Base-by-base conservation (phyloP, 35 echinoderm and acorn worm genomes). In the Diadema setosum region DNA sequence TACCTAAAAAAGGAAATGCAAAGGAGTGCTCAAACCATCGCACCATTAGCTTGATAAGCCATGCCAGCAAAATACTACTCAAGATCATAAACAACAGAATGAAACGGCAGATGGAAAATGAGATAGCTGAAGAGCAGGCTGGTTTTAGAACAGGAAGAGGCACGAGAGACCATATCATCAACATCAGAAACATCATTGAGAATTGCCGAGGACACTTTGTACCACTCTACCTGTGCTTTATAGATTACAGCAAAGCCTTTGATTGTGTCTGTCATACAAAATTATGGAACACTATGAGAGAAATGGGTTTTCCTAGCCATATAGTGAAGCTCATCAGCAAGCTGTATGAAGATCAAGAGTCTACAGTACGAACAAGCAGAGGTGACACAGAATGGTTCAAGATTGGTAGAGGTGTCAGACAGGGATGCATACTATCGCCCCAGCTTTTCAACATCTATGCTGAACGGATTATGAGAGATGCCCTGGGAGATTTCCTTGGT, bases 231-330 rank as follows among this genome's bases (percentile, higher is more conserved):
- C 46, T 91, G 41, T 91, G 89, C 31, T 91, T 91, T 40, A 75
- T 85, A 46, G 82, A 91, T 65, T 91, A 91, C 16, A 36, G 60
- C 14, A 91, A 91, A 58, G 89, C 89, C 27, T 91, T 91, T 63
- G 81, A 91, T 26, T 88, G 70, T 88, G 86, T 88, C 9, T 11
- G 48, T 11, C 48, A 52, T n/a, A 52, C 48, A 52, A 9, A 52
- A n/a, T n/a, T 52, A n/a, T 52, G 48, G 48, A n/a, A 52, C n/a
- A 52, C n/a, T n/a, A 52, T 52, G n/a, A 52, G 9, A 52, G 9
- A 52, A 52, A 52, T n/a, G 48, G 48, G 48, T 52, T 52, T 52
- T 52, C 48, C 48, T 11, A 9, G 9, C n/a, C 48, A 52, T 52
- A 52, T 52, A 9, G n/a, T 52, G n/a, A 9, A 52, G 9, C 48